Evolutionary conservation across 2,113 vertebrate species (phyloP).

Genomic region (crab-eating macaque (Macaca fascicularis)): T2T-MFA8v1.1 NC_088380.1:159389501-159390000

Average conservation of each 20-base stretch:
- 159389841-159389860: not conserved
- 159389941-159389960: not conserved
- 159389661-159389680: no score
- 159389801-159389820: not conserved
- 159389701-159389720: no score
- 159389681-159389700: no score
- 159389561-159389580: no score
- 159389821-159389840: no score
- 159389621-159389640: no score
- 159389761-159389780: not conserved
- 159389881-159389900: not conserved
- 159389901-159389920: not conserved
- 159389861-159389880: not conserved
- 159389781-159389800: not conserved
- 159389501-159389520: no score
- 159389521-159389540: no score
- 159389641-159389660: no score
- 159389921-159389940: not conserved
- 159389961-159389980: not conserved
- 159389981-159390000: not conserved
- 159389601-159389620: rapidly evolving
- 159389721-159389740: no score
- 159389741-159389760: not conserved
- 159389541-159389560: no score
- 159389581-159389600: rapidly evolving